Conservation (phyloP, 2,888 invertebrate species). For the Mantis religiosa region DNA sequence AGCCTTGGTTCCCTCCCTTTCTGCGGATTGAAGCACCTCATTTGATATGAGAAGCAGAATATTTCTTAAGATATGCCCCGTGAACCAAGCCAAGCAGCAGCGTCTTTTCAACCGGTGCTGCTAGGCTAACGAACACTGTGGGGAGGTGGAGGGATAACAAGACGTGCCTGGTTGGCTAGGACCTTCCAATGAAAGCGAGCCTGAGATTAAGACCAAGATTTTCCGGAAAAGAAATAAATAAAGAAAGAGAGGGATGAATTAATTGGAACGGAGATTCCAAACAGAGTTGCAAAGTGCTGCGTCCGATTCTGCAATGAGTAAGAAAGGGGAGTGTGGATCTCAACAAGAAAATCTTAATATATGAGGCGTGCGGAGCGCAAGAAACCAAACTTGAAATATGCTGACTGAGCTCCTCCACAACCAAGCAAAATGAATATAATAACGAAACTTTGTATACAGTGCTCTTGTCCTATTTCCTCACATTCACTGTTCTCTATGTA, state of each 20-base stretch:
- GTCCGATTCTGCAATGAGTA: background rate
- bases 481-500: background rate
- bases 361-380: background rate
- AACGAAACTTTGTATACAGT: background rate
- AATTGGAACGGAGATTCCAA: background rate
- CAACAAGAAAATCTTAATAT: background rate
- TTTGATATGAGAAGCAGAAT: background rate
- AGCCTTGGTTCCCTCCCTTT: background rate
- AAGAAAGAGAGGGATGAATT: background rate
- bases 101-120: background rate
- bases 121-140: background rate
- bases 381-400: background rate
- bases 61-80: background rate
- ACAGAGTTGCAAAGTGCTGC: background rate
- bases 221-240: background rate
- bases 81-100: background rate
- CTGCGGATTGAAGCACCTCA: background rate
- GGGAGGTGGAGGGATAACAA: background rate
- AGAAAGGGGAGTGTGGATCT: background rate
- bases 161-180: background rate
- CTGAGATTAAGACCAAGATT: background rate
- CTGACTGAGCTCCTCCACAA: background rate
- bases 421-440: background rate
- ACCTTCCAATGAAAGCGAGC: background rate
- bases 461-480: background rate